Conservation (phyloP, 2,888 invertebrate genomes). For the Malthinus flaveolus region DNA sequence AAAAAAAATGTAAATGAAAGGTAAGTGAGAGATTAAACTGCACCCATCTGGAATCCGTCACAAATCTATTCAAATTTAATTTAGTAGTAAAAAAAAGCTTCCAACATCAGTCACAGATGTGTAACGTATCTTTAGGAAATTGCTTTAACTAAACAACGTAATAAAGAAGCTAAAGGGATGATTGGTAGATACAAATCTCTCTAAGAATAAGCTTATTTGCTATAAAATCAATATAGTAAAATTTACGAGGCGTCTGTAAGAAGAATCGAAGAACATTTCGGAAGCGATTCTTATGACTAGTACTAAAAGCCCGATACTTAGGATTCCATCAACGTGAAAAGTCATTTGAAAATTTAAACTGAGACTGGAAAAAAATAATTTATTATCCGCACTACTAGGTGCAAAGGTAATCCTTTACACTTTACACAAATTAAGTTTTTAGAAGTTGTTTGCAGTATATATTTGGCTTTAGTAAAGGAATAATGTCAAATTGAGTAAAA, state of each 20-base stretch:
- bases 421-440: constrained; percentile 4
- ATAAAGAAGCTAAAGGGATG: constrained; percentile 38
- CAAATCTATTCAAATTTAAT: constrained; percentile 9
- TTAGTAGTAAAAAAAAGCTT: constrained; percentile 8
- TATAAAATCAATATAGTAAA: constrained; percentile 52
- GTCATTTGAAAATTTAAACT: constrained; percentile 39
- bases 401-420: background rate
- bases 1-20: background rate
- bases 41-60: constrained; percentile 7
- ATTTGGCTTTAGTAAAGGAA: constrained; percentile 9
- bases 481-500: constrained; percentile 20
- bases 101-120: constrained; percentile 32
- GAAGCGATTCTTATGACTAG: constrained; percentile 42
- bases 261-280: constrained; percentile 41
- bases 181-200: constrained; percentile 42
- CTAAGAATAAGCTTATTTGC: constrained; percentile 47
- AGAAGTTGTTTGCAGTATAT: background rate
- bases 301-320: constrained; percentile 43
- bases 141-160: constrained; percentile 35
- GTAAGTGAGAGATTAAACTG: constrained; percentile 3
- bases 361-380: constrained; percentile 34
- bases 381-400: background rate
- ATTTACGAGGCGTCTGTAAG: constrained; percentile 47
- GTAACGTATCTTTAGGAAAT: constrained; percentile 34
- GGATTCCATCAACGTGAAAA: constrained; percentile 40